Conservation (phyloP, 23 tunicate genomes). For the Halocynthia aurantium region DNA sequence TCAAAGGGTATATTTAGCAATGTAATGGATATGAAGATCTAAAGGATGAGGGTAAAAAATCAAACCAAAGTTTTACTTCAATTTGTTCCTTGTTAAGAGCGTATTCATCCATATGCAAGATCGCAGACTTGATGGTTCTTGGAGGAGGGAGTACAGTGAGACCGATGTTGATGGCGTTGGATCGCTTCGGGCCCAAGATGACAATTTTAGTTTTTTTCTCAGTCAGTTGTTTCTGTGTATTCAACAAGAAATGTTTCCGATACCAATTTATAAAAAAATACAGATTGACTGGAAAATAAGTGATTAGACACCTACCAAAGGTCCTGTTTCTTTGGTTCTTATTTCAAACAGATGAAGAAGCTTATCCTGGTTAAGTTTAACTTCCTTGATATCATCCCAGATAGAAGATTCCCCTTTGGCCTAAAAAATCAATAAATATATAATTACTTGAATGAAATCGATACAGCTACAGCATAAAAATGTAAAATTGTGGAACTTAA, state of each 20-base stretch:
- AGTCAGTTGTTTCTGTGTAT: slow-evolving; percentile 52
- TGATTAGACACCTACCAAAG: slow-evolving; percentile 24
- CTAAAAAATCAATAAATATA: background rate
- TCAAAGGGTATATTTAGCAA: too few relatives aligned
- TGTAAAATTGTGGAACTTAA: background rate
- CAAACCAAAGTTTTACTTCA: slow-evolving; percentile 36
- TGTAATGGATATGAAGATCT: too few relatives aligned
- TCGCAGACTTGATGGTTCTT: slow-evolving; percentile 93
- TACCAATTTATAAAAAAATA: background rate
- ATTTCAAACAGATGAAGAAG: slow-evolving; percentile 55
- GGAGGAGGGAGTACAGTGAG: slow-evolving; percentile 90
- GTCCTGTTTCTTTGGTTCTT: slow-evolving; percentile 51
- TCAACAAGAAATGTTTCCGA: background rate
- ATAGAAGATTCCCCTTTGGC: slow-evolving; percentile 13
- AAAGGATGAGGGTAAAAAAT: too few relatives aligned
- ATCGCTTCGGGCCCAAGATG: slow-evolving; percentile 89
- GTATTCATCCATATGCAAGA: slow-evolving; percentile 88
- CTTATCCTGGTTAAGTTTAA: slow-evolving; percentile 54
- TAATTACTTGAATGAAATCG: background rate
- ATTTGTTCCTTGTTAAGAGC: slow-evolving; percentile 98
- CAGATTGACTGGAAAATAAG: background rate
- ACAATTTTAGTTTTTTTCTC: slow-evolving; percentile 72
- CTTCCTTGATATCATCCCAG: slow-evolving; percentile 80
- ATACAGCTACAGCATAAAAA: background rate
- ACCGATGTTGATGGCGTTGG: slow-evolving; percentile 98